phyloP scores from a whole-genome alignment of 2,888 invertebrate genomes.

The Drosophila testacea region DNA sequence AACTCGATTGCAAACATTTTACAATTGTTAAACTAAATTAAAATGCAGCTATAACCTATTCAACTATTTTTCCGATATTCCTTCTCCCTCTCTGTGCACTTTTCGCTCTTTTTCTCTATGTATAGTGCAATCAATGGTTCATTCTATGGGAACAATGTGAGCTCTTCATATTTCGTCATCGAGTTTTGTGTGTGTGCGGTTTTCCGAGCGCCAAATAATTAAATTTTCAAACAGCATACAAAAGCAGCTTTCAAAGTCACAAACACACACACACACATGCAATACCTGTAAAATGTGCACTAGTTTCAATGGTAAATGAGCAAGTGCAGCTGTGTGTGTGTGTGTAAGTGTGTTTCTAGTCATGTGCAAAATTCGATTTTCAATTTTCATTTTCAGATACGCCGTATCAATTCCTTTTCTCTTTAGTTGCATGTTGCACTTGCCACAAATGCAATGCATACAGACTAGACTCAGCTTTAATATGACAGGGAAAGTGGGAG shows the following conservation, averaged over 20 bases:
- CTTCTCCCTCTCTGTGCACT: not conserved
- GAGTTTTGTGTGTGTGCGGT: conserved; percentile 31
- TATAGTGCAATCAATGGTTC: conserved; percentile 34
- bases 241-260: conserved; percentile 68
- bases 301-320: conserved; percentile 69
- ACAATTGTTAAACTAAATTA: conserved; percentile 16
- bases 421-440: conserved; percentile 32
- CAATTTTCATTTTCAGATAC: conserved; percentile 69
- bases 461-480: conserved; percentile 52
- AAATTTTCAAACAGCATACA: conserved; percentile 69
- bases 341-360: conserved; percentile 5
- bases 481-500: not conserved
- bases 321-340: conserved; percentile 35
- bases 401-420: conserved; percentile 26
- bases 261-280: conserved; percentile 21
- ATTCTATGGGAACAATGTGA: conserved; percentile 28
- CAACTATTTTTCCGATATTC: not conserved
- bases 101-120: not conserved
- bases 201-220: conserved; percentile 68
- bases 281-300: conserved; percentile 34
- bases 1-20: conserved; percentile 4
- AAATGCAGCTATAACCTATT: not conserved
- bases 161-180: conserved; percentile 32
- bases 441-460: conserved; percentile 44
- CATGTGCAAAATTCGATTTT: conserved; percentile 65